A percentile compares a stretch with the other conserved stretches of the same genome.
Conservation (phyloP, 2,797 vertebrate species). For the Sebastolobus alascanus region DNA sequence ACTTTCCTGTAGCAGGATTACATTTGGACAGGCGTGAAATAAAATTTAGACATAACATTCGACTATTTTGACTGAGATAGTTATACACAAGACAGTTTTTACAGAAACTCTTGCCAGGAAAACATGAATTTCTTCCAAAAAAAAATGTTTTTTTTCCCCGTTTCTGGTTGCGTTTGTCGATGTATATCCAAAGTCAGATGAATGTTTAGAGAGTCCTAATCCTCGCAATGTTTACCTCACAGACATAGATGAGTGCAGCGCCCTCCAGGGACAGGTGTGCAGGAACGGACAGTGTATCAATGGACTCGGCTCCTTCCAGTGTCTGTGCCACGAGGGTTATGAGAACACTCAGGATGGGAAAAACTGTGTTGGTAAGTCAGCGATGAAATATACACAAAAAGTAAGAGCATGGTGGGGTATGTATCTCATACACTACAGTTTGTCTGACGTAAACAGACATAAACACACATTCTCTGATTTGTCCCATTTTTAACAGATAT, state of each 20-base stretch:
- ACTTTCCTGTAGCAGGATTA: slow-evolving; percentile 12
- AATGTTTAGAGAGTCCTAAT: slow-evolving; percentile 7
- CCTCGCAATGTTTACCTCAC: slow-evolving; percentile 36
- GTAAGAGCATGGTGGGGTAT: neutral
- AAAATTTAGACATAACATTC: neutral
- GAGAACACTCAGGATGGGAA: slow-evolving; percentile 92
- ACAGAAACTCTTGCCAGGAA: too few species aligned
- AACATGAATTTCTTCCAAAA: too few species aligned
- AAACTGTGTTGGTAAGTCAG: slow-evolving; percentile 92
- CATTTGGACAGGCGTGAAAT: slow-evolving; percentile 15
- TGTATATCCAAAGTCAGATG: neutral
- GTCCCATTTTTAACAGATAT: slow-evolving; percentile 81
- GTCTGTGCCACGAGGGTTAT: slow-evolving; percentile 93
- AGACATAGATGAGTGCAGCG: slow-evolving; percentile 93
- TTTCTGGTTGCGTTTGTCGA: neutral
- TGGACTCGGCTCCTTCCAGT: slow-evolving; percentile 93
- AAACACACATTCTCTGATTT: neutral
- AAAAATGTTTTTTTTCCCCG: neutral
- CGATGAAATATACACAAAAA: neutral
- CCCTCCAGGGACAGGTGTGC: slow-evolving; percentile 92
- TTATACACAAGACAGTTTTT: too few species aligned
- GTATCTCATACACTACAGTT: neutral
- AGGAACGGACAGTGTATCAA: slow-evolving; percentile 94
- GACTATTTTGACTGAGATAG: neutral
- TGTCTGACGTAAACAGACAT: slow-evolving; percentile 2